These are phyloP conservation scores for Onthophagus taurus DNA, from an alignment of 1,140 invertebrate species.

Conservation along the genomic window DNA sequence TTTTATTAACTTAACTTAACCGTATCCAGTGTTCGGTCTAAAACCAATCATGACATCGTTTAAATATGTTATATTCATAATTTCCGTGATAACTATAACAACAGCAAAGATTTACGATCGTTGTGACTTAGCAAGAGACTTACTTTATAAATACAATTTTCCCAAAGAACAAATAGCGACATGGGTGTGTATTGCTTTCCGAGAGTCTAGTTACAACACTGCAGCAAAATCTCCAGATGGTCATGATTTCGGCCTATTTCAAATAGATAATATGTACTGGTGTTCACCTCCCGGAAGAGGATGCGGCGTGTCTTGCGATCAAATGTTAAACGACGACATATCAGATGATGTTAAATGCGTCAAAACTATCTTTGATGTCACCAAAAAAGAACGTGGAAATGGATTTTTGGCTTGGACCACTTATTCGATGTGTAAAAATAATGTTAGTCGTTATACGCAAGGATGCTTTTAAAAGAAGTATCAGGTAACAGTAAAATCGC, in stretches of 20 bases:
- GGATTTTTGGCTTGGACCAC: constrained; percentile 65
- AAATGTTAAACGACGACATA: constrained; percentile 56
- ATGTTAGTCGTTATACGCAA: too few relatives aligned
- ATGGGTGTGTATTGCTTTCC: constrained; percentile 66
- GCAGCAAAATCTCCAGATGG: constrained; percentile 51
- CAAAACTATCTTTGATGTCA: constrained; percentile 48
- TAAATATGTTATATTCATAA: background rate
- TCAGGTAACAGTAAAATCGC: too few relatives aligned
- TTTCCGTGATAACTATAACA: background rate
- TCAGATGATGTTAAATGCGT: constrained; percentile 57
- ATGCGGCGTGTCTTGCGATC: constrained; percentile 48
- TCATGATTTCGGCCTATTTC: constrained; percentile 62
- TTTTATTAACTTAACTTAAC: too few relatives aligned
- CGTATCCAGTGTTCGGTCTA: too few relatives aligned
- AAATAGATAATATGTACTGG: constrained; percentile 67
- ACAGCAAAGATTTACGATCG: constrained; percentile 47
- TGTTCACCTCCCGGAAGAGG: constrained; percentile 46
- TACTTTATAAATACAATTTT: constrained; percentile 46
- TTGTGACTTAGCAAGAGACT: constrained; percentile 58
- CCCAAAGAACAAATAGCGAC: constrained; percentile 49
- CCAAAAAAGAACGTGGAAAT: constrained; percentile 51
- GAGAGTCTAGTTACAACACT: constrained; percentile 63
- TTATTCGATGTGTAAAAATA: constrained; percentile 34
- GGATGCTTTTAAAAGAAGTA: too few relatives aligned
- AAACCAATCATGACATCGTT: too few relatives aligned